phyloP scores from a whole-genome alignment of 2,113 vertebrate genomes.

The Corydoras sp. region DNA sequence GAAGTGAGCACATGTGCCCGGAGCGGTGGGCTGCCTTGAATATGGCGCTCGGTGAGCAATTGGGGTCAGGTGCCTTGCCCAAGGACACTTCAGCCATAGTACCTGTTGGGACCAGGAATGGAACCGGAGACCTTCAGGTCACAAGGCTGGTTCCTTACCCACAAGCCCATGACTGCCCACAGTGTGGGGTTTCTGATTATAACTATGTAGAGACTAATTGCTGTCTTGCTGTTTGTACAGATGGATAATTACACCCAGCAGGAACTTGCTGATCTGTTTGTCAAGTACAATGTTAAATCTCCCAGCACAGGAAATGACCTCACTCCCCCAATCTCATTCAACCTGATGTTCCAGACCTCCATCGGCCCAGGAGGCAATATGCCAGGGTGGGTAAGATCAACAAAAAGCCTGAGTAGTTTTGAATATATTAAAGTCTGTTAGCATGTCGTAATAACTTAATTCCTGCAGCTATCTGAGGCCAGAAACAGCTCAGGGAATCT shows the following conservation, averaged over 20 bases:
- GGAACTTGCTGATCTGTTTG: constrained; percentile 85
- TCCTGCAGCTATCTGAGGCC: constrained; percentile 86
- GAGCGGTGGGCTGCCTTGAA: no score
- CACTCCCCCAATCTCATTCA: constrained; percentile 86
- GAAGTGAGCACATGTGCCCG: no score
- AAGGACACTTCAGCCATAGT: no score
- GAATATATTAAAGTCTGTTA: background rate
- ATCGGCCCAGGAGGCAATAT: constrained; percentile 95
- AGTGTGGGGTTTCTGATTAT: no score
- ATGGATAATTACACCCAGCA: constrained; percentile 93
- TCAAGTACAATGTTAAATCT: constrained; percentile 91
- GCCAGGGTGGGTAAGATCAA: constrained; percentile 72
- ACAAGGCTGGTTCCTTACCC: no score
- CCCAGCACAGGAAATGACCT: constrained; percentile 92
- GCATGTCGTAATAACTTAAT: background rate
- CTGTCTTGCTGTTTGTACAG: constrained; percentile 53
- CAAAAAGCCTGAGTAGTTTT: background rate
- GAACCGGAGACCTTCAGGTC: no score
- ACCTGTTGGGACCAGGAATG: no score
- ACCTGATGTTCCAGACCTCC: constrained; percentile 98
- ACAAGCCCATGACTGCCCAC: no score
- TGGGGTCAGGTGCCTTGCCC: no score
- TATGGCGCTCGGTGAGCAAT: no score
- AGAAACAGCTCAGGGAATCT: constrained; percentile 98
- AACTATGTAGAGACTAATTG: no score